Base-by-base conservation (phyloP, 2,888 invertebrate genomes). In the Choreutis nemorana region DNA sequence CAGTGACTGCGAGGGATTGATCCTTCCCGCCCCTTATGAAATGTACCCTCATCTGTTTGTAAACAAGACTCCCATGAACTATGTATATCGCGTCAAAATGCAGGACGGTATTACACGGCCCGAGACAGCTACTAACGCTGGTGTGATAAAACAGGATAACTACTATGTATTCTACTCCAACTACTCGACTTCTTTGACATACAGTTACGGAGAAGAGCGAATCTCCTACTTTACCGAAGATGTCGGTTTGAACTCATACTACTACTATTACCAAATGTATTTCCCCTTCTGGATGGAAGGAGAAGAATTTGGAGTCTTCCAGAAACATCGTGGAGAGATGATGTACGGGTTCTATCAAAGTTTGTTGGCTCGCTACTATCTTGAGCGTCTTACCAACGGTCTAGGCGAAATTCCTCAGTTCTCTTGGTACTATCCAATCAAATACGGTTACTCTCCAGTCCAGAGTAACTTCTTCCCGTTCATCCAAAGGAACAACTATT, bases 161-260 rank as follows among this genome's bases (percentile, higher is more conserved):
- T 46, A 64, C 9, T 81, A 71, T 39, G 57, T 81, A 13, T 70
- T 82, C 45, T 80, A 81, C 32, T 68, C 81, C 10, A 86, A 86
- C 54, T 86, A 85, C 44, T 83, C 83, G 8, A 81, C 75, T 41
- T 48, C 75, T 21, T 49, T 52, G 21, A 57, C 70, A 41, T 81
- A 80, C 47, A 75, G 70, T 39, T 81, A 83, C 41, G 50, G 72
- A 2, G 87, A 88, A 44, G 77, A 81, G 45, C 81, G 75, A 33
- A 42, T 89, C 31, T 72, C 83, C 21, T 89, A 89, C 63, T 86
- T 87, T 62, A 85, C 84, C 16, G 87, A 89, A 50, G 89, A 89
- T 48, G 70, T 88, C 41, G 87, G 85, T 34, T 64, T 86, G 46
- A 88, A 87, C 60, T 50, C 81, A 1, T 87, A 78, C 62, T 87